Evolutionary conservation across 2,888 invertebrate species (phyloP), one percentile per base, ranked within the genome.

Genomic region (Caenorhabditis sinica): DNA sequence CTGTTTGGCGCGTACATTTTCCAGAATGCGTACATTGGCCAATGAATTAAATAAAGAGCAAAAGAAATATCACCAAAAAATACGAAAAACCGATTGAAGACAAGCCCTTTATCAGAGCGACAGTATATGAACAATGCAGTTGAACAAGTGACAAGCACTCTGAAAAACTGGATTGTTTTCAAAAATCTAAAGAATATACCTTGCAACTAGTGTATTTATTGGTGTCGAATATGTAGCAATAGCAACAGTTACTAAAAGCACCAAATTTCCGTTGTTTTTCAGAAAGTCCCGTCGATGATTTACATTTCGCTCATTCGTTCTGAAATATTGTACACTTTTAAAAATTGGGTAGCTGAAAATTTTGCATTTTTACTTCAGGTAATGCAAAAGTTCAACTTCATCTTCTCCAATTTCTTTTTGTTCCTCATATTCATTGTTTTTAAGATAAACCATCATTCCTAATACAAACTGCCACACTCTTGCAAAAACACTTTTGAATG

Each of bases 61-160:
- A 36, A 75, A 6, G 75, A 75, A 56, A 75, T 75, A 56, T 75
- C 56, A n/a, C 75, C 75, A 53, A 65, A 30, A 33, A 53, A 75
- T 1, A 17, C 13, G 15, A 65, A 20, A 20, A 75, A 11, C 11
- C 11, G 6, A 20, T 61, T 60, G 8, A 40, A 58, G 5, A 49
- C n/a, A 13, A 53, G 33, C 23, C 2, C 15, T 28, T 66, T 36
- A 43, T 75, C 40, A 20, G 40, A 5, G 8, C 43, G 9, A 20
- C 30, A 5, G 6, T 25, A 28, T n/a, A 56, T 71, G 9, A 71
- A 36, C 5, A 68, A 8, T 3, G 45, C 49, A 4, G 68, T 71
- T 4, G 17, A 23, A 2, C 30, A 9, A 5, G 71, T 71, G 2
- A 28, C 20, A 20, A 15, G 2, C 1, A 43, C 23, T 58, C 71